Evolutionary conservation across 2,113 vertebrate species (phyloP).

Genomic region (Tetrao urogallus): DNA sequence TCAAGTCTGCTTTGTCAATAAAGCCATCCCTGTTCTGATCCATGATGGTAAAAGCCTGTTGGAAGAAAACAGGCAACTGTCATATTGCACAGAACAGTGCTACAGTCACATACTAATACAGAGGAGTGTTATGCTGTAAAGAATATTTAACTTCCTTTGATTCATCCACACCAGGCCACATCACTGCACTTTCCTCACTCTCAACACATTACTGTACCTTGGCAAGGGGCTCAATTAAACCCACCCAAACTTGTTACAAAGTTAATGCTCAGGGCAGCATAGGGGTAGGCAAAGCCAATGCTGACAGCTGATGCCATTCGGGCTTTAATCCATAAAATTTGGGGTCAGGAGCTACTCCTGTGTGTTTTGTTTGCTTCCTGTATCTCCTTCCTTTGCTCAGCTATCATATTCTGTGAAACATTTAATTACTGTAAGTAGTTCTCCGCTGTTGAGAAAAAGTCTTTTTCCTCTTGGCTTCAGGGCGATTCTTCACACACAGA

Average conservation of each 20-base stretch:
- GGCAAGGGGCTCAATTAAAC: constrained; percentile 73
- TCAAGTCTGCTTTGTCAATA: constrained; percentile 90
- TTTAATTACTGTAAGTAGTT: background rate
- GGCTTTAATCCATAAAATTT: constrained; percentile 46
- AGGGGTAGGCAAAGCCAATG: constrained; percentile 60
- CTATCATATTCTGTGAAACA: background rate
- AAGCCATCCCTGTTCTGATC: constrained; percentile 93
- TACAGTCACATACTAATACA: background rate
- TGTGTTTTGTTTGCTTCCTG: background rate
- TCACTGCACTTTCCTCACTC: constrained; percentile 46
- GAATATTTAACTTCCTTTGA: constrained; percentile 50
- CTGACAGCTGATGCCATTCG: constrained; percentile 53
- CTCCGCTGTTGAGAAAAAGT: background rate
- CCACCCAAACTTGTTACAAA: constrained; percentile 60
- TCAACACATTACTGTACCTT: constrained; percentile 45
- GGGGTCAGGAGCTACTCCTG: background rate
- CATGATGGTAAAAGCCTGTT: constrained; percentile 92
- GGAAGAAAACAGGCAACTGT: constrained; percentile 6
- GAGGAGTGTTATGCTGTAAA: background rate
- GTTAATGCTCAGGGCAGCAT: constrained; percentile 53
- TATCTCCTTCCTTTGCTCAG: background rate
- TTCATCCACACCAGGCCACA: constrained; percentile 37
- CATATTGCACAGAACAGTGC: background rate
- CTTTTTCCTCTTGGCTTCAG: background rate
- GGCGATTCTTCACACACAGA: background rate